Base-by-base conservation (phyloP, 1,140 invertebrate genomes). In the Habropoda laboriosa region DNA sequence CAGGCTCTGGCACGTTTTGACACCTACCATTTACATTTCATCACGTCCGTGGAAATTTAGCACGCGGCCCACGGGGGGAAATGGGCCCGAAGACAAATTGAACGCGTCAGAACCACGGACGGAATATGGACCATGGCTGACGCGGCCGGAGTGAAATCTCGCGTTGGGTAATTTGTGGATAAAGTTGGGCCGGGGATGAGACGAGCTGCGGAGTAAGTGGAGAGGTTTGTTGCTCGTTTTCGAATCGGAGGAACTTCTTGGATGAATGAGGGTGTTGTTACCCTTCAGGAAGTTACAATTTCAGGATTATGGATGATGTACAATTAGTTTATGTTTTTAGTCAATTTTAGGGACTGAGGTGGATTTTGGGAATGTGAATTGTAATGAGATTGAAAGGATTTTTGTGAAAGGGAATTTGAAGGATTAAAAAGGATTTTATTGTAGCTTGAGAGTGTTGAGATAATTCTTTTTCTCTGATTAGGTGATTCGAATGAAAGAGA, bases 1-100 rank as follows among this genome's bases (percentile, higher is more conserved):
- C 68, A n/a, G n/a, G n/a, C n/a, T n/a, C n/a, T n/a, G n/a, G n/a
- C n/a, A n/a, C n/a, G 42, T 68, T 78, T 85, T 88, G 88, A 89
- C 87, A 88, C 78, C 83, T 86, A 85, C 75, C 82, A 87, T 88
- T 88, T 89, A 86, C 82, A 88, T 76, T 63, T 86, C 80, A 81
- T 89, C 82, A 68, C 82, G 85, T 84, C 71, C 60, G 63, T 70
- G 61, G 68, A 72, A 57, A 63, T 60, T 24, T 30, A 74, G 58
- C 49, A 60, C 73, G 58, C 18, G 18, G 30, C n/a, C n/a, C 21
- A 40, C 24, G 71, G 60, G 58, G 38, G 47, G 47, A 72, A 75
- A 57, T 55, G 58, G 72, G 40, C n/a, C 42, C 51, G 45, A 55
- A 63, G 82, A 80, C 70, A 84, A 81, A 84, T 84, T 84, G 82